phyloP scores from a whole-genome alignment of 2,113 vertebrate species.

The Coracopsis vasa region DNA sequence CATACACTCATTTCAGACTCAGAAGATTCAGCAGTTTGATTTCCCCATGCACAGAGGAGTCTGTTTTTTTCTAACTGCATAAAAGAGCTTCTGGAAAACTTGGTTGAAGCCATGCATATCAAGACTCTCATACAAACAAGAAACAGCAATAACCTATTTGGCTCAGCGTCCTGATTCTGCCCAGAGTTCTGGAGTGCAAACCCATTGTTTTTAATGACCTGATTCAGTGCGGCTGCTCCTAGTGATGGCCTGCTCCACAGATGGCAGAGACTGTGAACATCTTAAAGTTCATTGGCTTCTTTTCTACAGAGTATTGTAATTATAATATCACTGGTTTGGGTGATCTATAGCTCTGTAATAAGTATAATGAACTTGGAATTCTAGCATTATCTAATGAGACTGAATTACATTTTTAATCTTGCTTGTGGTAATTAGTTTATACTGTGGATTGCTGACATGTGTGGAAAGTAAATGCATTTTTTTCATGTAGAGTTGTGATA shows the following conservation, averaged over 20 bases:
- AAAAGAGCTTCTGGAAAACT: background rate
- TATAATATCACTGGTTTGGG: background rate
- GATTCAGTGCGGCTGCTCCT: background rate
- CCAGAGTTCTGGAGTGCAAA: background rate
- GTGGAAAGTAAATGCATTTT: background rate
- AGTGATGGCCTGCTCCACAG: background rate
- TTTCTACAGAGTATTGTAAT: background rate
- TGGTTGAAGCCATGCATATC: background rate
- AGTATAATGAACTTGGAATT: background rate
- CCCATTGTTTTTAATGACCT: background rate
- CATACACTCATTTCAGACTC: background rate
- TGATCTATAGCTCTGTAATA: background rate
- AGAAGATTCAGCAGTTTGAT: constrained; percentile 27
- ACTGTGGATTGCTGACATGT: background rate
- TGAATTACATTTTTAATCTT: background rate
- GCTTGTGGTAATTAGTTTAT: background rate
- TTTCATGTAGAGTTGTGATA: background rate
- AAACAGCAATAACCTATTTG: background rate
- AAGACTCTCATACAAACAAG: background rate
- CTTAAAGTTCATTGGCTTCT: background rate
- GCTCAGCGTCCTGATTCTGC: background rate
- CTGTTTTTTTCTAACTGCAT: background rate
- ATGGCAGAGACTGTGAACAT: background rate
- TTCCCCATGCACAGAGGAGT: background rate
- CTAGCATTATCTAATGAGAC: background rate